A percentile compares a stretch with the other conserved stretches of the same genome.
phyloP scores from a whole-genome alignment of 2,888 invertebrate species.

The Brenthis ino region DNA sequence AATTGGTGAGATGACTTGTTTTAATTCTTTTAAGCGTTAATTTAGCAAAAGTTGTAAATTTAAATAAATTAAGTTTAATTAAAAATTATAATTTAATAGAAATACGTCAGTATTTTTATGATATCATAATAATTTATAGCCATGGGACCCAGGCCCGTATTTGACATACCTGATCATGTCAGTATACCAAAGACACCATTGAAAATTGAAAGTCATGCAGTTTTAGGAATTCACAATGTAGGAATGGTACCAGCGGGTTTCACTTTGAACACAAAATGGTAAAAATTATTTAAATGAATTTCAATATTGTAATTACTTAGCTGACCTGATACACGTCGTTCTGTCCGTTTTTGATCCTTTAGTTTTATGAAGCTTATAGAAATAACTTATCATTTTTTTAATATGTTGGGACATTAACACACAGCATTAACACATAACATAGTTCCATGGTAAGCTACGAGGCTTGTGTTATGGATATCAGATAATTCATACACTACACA shows the following conservation, averaged over 20 bases:
- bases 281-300: conserved; percentile 18
- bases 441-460: too few relatives aligned
- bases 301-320: background rate
- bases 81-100: too few relatives aligned
- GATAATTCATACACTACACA: too few relatives aligned
- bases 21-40: background rate
- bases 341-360: too few relatives aligned
- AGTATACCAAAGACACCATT: conserved; percentile 61
- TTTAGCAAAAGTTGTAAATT: background rate
- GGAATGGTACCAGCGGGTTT: conserved; percentile 63
- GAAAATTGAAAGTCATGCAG: conserved; percentile 58
- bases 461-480: too few relatives aligned
- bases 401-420: too few relatives aligned
- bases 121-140: conserved; percentile 49
- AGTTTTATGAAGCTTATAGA: too few relatives aligned
- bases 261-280: conserved; percentile 64
- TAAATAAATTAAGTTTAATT: background rate
- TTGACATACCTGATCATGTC: conserved; percentile 67
- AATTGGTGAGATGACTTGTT: conserved; percentile 71
- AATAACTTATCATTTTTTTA: too few relatives aligned
- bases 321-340: too few relatives aligned
- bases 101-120: background rate
- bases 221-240: conserved; percentile 57
- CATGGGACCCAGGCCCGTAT: conserved; percentile 70
- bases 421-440: too few relatives aligned